Evolutionary conservation across 2,888 invertebrate species (phyloP), one percentile per base, ranked within the genome.

Genomic region (Amphipyra berbera): DNA sequence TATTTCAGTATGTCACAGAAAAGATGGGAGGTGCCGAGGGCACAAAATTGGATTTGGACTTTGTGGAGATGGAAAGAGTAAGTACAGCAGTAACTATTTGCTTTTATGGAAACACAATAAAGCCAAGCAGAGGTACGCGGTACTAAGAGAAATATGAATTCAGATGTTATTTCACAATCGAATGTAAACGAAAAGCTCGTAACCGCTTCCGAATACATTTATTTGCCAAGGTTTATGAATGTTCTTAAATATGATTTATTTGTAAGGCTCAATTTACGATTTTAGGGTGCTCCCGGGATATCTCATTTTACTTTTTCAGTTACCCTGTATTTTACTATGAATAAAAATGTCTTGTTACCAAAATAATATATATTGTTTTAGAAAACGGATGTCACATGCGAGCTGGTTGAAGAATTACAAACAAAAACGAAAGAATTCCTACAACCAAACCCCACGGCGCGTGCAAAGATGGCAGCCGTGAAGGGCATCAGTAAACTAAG

Each of bases 1-100:
- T 92, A 87, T 96, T 96, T 64, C 96, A 99, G 99, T 99, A 99
- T 96, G 98, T 99, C 96, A 99, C 99, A 90, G 99, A 99, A 95
- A 99, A 99, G 95, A 99, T 99, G 97, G 99, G 99, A 76, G 99
- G 99, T 91, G 99, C 99, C 79, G 99, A 99, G 95, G 99, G 99
- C 94, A 99, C 99, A 82, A 99, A 99, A 95, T 96, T 99, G 89
- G 99, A 99, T 95, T 97, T 99, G 94, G 99, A 99, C 88, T 99
- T 99, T 92, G 96, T 98, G 96, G 99, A 99, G 90, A 99, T 99
- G 99, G 99, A 99, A 96, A 97, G 98, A 95, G 99, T 99, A 96
- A 96, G 97, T 95, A 63, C 47, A 73, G 45, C 8, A 60, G 60
- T 52, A 59, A 64, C 58, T 69, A 49, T 68, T 67, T 45, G 44